A percentile compares a stretch with the other conserved stretches of the same genome.
These are phyloP conservation scores for Trissolcus japonicus DNA, from an alignment of 2,888 invertebrate species.

Conservation along the genomic window DNA sequence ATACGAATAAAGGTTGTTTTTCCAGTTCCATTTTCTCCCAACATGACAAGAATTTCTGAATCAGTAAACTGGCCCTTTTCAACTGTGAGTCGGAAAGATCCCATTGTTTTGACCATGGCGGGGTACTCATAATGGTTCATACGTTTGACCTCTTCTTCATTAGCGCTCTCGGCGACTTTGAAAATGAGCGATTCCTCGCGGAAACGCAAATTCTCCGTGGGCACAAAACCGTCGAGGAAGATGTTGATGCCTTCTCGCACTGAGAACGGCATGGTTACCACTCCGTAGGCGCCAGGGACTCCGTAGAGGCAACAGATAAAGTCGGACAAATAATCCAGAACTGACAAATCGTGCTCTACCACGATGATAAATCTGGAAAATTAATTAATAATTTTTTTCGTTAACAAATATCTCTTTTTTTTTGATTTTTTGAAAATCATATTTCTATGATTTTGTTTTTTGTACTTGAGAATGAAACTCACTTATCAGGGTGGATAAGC, in stretches of 20 bases:
- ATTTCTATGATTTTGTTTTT: not conserved
- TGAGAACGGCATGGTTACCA: slow-evolving; percentile 99
- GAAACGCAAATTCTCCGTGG: slow-evolving; percentile 99
- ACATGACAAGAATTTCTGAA: slow-evolving; percentile 97
- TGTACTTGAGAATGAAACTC: slow-evolving; percentile 64
- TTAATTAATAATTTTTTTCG: slow-evolving; percentile 34
- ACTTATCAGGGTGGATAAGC: slow-evolving; percentile 94
- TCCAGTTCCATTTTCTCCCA: slow-evolving; percentile 99
- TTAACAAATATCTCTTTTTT: not conserved
- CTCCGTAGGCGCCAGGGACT: slow-evolving; percentile 98
- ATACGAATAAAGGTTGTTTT: slow-evolving; percentile 99
- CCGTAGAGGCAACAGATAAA: slow-evolving; percentile 99
- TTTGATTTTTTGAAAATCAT: too few relatives aligned
- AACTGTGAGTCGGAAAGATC: slow-evolving; percentile 86
- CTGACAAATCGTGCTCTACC: slow-evolving; percentile 99
- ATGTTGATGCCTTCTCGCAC: slow-evolving; percentile 99
- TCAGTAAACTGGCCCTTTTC: slow-evolving; percentile 97
- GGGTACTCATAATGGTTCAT: slow-evolving; percentile 98
- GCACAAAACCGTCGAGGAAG: slow-evolving; percentile 99
- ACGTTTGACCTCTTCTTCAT: slow-evolving; percentile 97
- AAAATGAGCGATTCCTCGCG: slow-evolving; percentile 97
- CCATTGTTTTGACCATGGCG: slow-evolving; percentile 91
- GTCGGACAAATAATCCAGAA: slow-evolving; percentile 98
- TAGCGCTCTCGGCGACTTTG: slow-evolving; percentile 98
- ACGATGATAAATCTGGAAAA: slow-evolving; percentile 93